Percentiles rank a stretch among this genome's conserved stretches.
phyloP scores from a whole-genome alignment of 1,140 invertebrate species.

The Parasteatoda tepidariorum region DNA sequence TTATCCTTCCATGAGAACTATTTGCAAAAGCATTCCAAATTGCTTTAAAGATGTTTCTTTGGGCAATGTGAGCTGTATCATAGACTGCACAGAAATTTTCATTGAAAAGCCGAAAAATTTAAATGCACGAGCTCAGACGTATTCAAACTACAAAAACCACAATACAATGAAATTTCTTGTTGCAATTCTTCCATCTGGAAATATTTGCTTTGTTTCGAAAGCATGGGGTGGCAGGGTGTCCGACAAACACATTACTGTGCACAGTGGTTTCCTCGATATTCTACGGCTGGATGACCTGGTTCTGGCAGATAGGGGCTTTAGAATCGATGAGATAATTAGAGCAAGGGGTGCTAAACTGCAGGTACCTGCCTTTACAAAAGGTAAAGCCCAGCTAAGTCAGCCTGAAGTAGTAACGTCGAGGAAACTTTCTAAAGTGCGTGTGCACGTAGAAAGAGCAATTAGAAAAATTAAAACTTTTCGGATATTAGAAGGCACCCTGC shows the following conservation, averaged over 20 bases:
- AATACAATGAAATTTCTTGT: conserved; percentile 14
- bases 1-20: not conserved
- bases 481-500: too few relatives aligned
- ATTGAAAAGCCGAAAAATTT: not conserved
- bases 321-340: not conserved
- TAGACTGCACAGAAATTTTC: conserved; percentile 12
- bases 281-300: not conserved
- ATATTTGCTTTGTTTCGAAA: not conserved
- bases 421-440: not conserved
- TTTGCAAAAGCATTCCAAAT: not conserved
- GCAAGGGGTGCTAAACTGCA: too few relatives aligned
- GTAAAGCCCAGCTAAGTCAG: not conserved
- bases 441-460: not conserved
- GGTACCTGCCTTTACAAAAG: conserved; percentile 4
- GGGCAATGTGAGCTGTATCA: not conserved
- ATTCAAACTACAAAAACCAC: conserved; percentile 11
- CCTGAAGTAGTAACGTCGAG: not conserved
- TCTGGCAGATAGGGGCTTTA: not conserved
- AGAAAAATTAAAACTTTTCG: not conserved
- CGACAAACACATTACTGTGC: not conserved
- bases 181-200: not conserved
- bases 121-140: not conserved
- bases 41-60: not conserved
- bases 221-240: not conserved
- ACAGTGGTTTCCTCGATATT: not conserved